phyloP scores from a whole-genome alignment of 2,113 vertebrate species.

The Myrmecobius fasciatus region DNA sequence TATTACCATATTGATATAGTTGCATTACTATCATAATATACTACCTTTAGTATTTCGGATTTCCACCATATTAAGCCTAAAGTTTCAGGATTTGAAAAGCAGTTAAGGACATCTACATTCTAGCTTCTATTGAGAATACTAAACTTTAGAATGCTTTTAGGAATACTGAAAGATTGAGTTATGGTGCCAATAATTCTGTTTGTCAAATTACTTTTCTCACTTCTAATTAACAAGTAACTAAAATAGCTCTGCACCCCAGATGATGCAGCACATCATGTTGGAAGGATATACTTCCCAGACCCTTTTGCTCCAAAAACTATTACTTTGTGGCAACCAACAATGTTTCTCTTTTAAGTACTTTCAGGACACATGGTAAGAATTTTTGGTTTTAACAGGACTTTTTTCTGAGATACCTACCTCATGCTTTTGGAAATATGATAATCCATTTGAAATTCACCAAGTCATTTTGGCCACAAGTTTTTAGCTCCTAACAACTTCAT shows the following conservation, averaged over 20 bases:
- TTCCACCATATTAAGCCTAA: conserved; percentile 36
- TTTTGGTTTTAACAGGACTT: conserved; percentile 21
- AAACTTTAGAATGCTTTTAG: conserved; percentile 60
- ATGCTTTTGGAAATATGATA: conserved; percentile 9
- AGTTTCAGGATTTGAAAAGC: conserved; percentile 54
- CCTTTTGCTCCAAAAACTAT: conserved; percentile 17
- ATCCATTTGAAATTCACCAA: conserved; percentile 1
- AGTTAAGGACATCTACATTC: background rate
- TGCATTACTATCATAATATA: conserved; percentile 47
- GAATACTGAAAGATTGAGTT: conserved; percentile 48
- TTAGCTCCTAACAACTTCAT: conserved; percentile 2
- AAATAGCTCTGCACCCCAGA: conserved; percentile 22
- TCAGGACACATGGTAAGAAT: conserved; percentile 21
- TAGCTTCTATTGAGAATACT: conserved; percentile 9
- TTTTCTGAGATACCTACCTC: conserved; percentile 34
- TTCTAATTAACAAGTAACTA: conserved; percentile 24
- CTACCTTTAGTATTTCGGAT: conserved; percentile 42
- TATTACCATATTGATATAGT: conserved; percentile 51
- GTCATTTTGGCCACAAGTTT: conserved; percentile 17
- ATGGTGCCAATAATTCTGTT: conserved; percentile 25
- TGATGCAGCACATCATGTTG: background rate
- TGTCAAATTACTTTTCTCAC: conserved; percentile 9
- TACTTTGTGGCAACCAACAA: conserved; percentile 29
- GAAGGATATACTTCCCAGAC: background rate
- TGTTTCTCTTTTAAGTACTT: conserved; percentile 40